Percentiles rank a stretch among this genome's conserved stretches.
phyloP scores from a whole-genome alignment of 2,888 invertebrate species.

The Philereme vetulata region DNA sequence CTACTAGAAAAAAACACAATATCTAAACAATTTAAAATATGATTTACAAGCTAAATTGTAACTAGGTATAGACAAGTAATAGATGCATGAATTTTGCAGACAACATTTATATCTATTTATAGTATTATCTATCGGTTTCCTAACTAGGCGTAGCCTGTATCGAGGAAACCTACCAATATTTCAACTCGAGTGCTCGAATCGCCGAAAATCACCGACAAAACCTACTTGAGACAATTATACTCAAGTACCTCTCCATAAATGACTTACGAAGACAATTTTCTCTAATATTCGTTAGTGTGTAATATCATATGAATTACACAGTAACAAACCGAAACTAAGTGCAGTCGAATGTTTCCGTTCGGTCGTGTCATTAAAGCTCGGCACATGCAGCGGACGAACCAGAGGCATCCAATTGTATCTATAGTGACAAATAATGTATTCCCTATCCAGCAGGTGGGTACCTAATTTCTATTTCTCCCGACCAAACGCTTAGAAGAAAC shows the following conservation, averaged over 20 bases:
- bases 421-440: no score
- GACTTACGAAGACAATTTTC: conserved; percentile 60
- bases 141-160: not conserved
- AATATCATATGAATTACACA: conserved; percentile 77
- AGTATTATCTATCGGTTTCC: no score
- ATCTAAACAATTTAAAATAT: no score
- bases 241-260: conserved; percentile 34
- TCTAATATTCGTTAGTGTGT: conserved; percentile 62
- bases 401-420: conserved; percentile 8
- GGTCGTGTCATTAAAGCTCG: conserved; percentile 60
- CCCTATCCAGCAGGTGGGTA: no score
- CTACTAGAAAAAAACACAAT: no score
- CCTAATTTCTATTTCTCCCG: no score
- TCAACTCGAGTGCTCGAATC: conserved; percentile 31
- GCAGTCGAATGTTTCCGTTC: conserved; percentile 74
- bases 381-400: conserved; percentile 16
- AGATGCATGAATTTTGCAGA: no score
- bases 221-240: conserved; percentile 39
- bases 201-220: conserved; percentile 24
- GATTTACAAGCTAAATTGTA: no score
- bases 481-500: no score
- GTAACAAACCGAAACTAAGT: conserved; percentile 82
- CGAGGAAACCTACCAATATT: conserved; percentile 9
- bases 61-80: no score
- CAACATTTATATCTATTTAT: no score